phyloP scores from a whole-genome alignment of 1,140 invertebrate genomes.

The Onthophagus taurus region DNA sequence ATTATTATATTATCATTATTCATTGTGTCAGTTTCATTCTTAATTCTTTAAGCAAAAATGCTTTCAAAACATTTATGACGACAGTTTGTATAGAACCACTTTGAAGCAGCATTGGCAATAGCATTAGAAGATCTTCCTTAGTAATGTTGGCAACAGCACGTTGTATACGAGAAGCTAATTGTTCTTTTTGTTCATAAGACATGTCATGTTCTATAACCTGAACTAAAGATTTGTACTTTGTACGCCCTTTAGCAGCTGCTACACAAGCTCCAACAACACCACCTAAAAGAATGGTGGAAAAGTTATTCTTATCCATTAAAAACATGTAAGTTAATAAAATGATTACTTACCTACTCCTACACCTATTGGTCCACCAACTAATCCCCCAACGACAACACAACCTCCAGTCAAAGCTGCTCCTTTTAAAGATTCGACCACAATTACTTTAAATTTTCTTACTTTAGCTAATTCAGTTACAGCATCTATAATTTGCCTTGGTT shows the following conservation, averaged over 20 bases:
- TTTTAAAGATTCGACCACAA: conserved; percentile 23
- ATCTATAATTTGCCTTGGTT: conserved; percentile 4
- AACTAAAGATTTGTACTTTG: conserved; percentile 26
- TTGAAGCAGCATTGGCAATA: not conserved
- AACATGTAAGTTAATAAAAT: no score
- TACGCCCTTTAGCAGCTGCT: conserved; percentile 13
- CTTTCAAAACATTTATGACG: conserved; percentile 3
- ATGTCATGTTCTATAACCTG: conserved; percentile 25
- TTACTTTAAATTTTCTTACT: conserved; percentile 23
- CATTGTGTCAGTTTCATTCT: no score
- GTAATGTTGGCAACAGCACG: conserved; percentile 16
- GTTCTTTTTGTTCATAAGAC: conserved; percentile 19
- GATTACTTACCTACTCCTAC: conserved; percentile 24
- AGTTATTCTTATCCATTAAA: conserved; percentile 10
- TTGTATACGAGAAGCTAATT: conserved; percentile 16
- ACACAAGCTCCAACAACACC: conserved; percentile 20
- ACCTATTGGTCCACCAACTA: conserved; percentile 25
- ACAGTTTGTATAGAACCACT: not conserved
- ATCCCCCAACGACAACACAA: conserved; percentile 20
- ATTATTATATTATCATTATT: no score
- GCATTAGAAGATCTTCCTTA: conserved; percentile 9
- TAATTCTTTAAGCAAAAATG: not conserved
- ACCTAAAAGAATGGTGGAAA: conserved; percentile 19
- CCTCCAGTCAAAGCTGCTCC: conserved; percentile 22
- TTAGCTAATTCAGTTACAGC: conserved; percentile 15